These are phyloP conservation scores for Nemoura dubitans DNA, from an alignment of 2,888 invertebrate genomes.

Conservation along the genomic window DNA sequence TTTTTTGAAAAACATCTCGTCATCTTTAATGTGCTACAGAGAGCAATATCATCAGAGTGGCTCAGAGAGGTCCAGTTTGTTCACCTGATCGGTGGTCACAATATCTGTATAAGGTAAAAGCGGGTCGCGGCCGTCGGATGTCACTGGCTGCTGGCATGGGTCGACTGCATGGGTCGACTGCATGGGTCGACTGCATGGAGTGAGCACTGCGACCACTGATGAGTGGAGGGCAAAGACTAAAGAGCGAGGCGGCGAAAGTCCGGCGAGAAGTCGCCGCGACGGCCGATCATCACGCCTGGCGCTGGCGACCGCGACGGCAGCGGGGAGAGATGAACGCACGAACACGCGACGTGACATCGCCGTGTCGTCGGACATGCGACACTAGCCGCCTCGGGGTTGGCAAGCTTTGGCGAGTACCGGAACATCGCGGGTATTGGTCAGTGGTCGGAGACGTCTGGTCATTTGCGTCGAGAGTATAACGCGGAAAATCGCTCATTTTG, in stretches of 20 bases:
- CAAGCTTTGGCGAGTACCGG: too few species aligned
- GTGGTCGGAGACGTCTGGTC: too few species aligned
- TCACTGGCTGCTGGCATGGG: background rate
- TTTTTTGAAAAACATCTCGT: conserved; percentile 31
- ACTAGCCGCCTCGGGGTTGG: too few species aligned
- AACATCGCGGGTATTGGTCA: too few species aligned
- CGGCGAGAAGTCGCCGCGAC: background rate
- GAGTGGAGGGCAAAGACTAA: too few species aligned
- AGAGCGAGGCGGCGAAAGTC: background rate
- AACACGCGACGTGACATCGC: background rate
- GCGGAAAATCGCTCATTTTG: too few species aligned
- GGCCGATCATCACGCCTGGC: background rate
- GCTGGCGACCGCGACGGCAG: background rate
- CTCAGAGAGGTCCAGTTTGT: background rate
- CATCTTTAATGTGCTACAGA: background rate
- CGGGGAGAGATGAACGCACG: background rate
- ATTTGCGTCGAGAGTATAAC: too few species aligned
- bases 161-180: too few species aligned
- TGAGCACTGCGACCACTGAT: too few species aligned
- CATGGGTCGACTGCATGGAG: too few species aligned
- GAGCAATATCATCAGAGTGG: background rate
- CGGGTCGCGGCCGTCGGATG: background rate
- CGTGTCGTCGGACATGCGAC: too few species aligned
- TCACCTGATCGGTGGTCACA: background rate
- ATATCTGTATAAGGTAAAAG: background rate